phyloP scores from a whole-genome alignment of 2,797 vertebrate species.

The Microctenopoma stevenorrisi region DNA sequence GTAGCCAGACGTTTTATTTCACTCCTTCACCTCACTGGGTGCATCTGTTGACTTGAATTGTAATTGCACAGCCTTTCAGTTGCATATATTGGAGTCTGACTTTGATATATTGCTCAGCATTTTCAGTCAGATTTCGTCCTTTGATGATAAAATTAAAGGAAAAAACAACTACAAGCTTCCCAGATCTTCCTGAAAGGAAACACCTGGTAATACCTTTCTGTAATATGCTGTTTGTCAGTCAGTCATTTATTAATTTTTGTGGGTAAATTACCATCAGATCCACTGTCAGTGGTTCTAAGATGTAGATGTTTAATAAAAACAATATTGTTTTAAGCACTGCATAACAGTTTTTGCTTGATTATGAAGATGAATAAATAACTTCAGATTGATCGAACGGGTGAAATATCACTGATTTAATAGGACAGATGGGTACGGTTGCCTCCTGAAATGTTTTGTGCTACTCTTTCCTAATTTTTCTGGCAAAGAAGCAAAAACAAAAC shows the following conservation, averaged over 20 bases:
- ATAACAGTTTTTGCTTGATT: too few relatives aligned
- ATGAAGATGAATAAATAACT: too few relatives aligned
- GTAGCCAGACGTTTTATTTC: conserved; percentile 52
- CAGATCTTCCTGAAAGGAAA: not conserved
- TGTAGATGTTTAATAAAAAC: too few relatives aligned
- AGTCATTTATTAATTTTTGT: not conserved
- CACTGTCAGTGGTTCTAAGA: too few relatives aligned
- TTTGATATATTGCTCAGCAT: conserved; percentile 29
- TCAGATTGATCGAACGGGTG: too few relatives aligned
- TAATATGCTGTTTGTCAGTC: not conserved
- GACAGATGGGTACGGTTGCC: too few relatives aligned
- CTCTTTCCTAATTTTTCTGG: too few relatives aligned
- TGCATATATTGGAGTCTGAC: conserved; percentile 19
- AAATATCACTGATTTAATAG: too few relatives aligned
- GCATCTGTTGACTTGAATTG: conserved; percentile 45
- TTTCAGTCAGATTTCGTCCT: not conserved
- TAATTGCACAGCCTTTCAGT: conserved; percentile 28
- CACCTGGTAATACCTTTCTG: not conserved
- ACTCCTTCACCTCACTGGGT: conserved; percentile 26
- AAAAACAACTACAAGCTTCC: not conserved
- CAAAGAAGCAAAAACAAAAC: too few relatives aligned
- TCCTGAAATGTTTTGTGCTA: too few relatives aligned
- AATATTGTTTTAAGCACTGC: too few relatives aligned
- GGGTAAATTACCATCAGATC: too few relatives aligned
- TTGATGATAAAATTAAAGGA: conserved; percentile 14